Percentiles rank a stretch among this genome's conserved stretches.
These are phyloP conservation scores for Agrochola lychnidis DNA, from an alignment of 2,888 invertebrate genomes.

Conservation along the genomic window DNA sequence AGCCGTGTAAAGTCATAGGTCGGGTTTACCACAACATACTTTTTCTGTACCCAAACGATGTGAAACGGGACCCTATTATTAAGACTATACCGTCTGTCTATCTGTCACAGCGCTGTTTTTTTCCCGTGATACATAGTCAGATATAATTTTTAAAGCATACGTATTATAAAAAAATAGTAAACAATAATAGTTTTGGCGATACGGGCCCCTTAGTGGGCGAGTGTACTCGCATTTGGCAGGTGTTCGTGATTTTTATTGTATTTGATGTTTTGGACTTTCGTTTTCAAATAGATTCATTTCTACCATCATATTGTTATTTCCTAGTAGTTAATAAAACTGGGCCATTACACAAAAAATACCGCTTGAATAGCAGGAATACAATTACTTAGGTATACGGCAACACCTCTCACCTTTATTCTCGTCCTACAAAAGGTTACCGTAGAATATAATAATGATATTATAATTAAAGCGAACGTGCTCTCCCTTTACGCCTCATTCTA, in stretches of 20 bases:
- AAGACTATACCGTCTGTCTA: neutral
- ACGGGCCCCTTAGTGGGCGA: neutral
- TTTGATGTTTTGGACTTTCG: neutral
- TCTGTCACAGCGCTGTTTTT: neutral
- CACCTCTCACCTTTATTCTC: conserved; percentile 5
- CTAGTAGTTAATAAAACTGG: neutral
- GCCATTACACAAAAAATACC: neutral
- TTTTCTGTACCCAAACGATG: neutral
- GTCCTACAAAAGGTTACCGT: conserved; percentile 25
- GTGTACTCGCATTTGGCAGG: neutral
- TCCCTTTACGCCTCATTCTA: conserved; percentile 36
- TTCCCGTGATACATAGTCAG: neutral
- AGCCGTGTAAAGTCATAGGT: neutral
- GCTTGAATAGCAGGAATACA: no score
- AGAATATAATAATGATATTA: conserved; percentile 52
- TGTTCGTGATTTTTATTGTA: neutral
- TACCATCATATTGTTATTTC: neutral
- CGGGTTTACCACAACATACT: neutral
- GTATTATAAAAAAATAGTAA: neutral
- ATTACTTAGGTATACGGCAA: neutral
- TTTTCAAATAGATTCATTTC: conserved; percentile 1
- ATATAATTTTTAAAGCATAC: neutral
- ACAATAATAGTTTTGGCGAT: neutral
- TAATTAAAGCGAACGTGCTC: conserved; percentile 41
- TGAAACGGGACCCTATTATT: neutral